A percentile compares a stretch with the other conserved stretches of the same genome.
Conservation (phyloP, 2,797 vertebrate species). For the Labroides dimidiatus region DNA sequence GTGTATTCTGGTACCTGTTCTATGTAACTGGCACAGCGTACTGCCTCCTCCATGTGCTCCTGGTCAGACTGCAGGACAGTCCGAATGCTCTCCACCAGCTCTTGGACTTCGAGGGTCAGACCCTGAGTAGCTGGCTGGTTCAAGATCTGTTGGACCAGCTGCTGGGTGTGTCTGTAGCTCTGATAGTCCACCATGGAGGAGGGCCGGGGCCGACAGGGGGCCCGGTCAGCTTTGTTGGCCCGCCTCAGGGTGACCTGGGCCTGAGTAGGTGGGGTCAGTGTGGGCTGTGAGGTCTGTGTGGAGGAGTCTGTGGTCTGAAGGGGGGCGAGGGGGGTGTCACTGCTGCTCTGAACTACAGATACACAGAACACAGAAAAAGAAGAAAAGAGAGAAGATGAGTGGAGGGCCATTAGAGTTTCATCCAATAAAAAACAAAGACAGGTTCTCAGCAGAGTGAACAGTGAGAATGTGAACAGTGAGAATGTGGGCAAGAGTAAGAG, state of each 20-base stretch:
- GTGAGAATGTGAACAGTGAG: too few relatives aligned
- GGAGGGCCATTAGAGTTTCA: too few relatives aligned
- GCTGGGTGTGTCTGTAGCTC: slow-evolving; percentile 88
- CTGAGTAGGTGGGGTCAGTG: slow-evolving; percentile 31
- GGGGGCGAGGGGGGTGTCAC: slow-evolving; percentile 72
- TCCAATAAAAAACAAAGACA: too few relatives aligned
- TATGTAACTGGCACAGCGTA: slow-evolving; percentile 88
- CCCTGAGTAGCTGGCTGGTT: slow-evolving; percentile 84
- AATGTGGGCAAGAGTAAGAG: too few relatives aligned
- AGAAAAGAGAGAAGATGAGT: too few relatives aligned
- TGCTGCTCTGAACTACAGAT: slow-evolving; percentile 75
- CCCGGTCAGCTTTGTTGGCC: slow-evolving; percentile 17
- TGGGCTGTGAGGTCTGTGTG: slow-evolving; percentile 62
- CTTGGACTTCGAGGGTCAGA: slow-evolving; percentile 84
- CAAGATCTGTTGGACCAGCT: slow-evolving; percentile 84
- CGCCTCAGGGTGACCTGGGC: slow-evolving; percentile 50
- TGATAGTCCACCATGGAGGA: slow-evolving; percentile 87
- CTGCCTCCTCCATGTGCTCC: slow-evolving; percentile 89
- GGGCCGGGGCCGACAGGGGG: slow-evolving; percentile 74
- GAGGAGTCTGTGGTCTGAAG: slow-evolving; percentile 76
- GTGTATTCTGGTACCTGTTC: slow-evolving; percentile 68
- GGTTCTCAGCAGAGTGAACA: too few relatives aligned
- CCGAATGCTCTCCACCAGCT: slow-evolving; percentile 89
- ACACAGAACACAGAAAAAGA: background rate
- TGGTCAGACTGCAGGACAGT: slow-evolving; percentile 88